A percentile compares a stretch with the other conserved stretches of the same genome.
Evolutionary conservation across 2,113 vertebrate genomes (phyloP).

Genomic region (Suricata suricatta): DNA sequence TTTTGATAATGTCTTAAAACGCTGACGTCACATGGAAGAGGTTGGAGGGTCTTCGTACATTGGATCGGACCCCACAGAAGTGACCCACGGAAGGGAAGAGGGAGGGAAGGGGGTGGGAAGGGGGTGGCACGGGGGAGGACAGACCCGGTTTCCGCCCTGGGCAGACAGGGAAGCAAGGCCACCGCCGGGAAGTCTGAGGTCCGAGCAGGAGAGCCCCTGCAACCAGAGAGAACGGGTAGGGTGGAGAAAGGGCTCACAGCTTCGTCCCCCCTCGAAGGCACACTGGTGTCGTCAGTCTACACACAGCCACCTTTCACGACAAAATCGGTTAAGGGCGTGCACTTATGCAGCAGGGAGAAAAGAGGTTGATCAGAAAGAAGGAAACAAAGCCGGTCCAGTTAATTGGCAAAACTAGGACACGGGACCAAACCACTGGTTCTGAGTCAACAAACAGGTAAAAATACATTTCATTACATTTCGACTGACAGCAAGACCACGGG

Average conservation of each 20-base stretch:
- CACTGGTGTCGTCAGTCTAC: neutral
- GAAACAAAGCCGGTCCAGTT: accelerated
- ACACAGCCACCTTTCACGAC: accelerated
- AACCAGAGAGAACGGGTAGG: conserved; percentile 35
- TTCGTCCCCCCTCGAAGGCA: neutral
- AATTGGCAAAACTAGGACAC: accelerated
- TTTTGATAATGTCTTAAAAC: neutral
- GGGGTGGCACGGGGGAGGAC: conserved; percentile 55
- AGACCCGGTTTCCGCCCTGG: conserved; percentile 84
- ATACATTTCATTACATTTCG: neutral
- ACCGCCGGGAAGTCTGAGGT: conserved; percentile 69
- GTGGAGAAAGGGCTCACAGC: neutral
- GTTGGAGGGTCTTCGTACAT: neutral
- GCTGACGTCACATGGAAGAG: neutral
- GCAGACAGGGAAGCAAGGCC: conserved; percentile 71
- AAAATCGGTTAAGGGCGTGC: neutral
- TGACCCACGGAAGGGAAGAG: neutral
- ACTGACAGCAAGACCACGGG: accelerated
- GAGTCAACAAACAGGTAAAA: too few relatives aligned
- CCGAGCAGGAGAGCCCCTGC: conserved; percentile 80
- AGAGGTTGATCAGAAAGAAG: neutral
- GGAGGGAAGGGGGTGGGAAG: neutral
- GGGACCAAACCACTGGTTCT: neutral
- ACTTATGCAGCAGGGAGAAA: accelerated
- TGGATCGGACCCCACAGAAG: neutral